Evolutionary conservation across 2,888 invertebrate genomes (phyloP).

Genomic region (Plebejus melissa): DNA sequence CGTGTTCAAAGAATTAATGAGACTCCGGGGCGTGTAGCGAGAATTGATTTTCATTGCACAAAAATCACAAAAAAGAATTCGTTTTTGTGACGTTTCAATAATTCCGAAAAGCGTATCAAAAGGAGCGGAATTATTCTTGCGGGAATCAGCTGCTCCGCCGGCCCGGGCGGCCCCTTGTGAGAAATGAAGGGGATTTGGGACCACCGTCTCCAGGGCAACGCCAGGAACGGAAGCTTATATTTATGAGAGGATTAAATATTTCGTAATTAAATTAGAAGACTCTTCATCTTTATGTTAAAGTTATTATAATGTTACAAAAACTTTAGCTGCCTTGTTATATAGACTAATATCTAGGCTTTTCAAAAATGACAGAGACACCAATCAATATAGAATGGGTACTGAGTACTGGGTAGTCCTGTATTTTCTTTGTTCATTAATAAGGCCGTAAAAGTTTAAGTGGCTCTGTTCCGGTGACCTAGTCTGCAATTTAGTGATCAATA

Average conservation of each 20-base stretch:
- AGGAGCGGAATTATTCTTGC: slow-evolving; percentile 44
- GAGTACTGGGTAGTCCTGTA: neutral
- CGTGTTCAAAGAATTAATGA: neutral
- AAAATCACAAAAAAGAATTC: slow-evolving; percentile 14
- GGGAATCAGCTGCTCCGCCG: slow-evolving; percentile 65
- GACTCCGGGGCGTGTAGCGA: neutral
- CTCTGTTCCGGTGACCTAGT: neutral
- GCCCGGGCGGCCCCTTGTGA: slow-evolving; percentile 47
- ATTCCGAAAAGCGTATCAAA: slow-evolving; percentile 32
- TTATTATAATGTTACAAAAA: neutral
- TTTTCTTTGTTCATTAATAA: neutral
- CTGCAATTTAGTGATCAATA: slow-evolving; percentile 1
- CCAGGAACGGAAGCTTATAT: slow-evolving; percentile 49
- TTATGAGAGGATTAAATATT: slow-evolving; percentile 33
- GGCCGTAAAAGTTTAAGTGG: neutral
- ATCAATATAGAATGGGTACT: neutral
- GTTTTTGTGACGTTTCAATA: slow-evolving; percentile 30
- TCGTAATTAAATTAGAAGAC: neutral
- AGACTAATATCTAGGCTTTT: neutral
- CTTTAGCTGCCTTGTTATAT: neutral
- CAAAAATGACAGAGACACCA: neutral
- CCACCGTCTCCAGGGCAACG: slow-evolving; percentile 54
- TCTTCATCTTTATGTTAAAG: neutral
- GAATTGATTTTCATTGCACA: slow-evolving; percentile 12
- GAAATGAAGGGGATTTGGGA: slow-evolving; percentile 54